Base-by-base conservation (phyloP, 2,113 vertebrate genomes). In the Bujurquina vittata region DNA sequence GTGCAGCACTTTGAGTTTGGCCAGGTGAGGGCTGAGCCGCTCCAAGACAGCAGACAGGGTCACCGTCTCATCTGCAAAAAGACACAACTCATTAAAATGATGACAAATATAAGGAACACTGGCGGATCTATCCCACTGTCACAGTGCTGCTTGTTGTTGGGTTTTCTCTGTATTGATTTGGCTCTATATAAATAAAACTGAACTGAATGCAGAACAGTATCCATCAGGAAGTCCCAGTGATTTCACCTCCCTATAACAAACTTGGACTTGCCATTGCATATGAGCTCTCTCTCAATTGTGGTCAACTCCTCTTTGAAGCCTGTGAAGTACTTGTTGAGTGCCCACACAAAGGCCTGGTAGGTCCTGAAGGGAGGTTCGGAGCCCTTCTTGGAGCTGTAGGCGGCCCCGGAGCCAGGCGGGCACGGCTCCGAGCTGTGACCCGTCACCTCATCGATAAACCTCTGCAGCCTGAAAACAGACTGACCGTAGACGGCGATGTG, bases 271-370 rank as follows among this genome's bases (percentile, higher is more conserved):
- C 95, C 98, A 91, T 97, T 97, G 75, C 94, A 95, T 83, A 99
- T 97, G 83, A 99, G 95, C 55, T 95, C 96, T 78, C 94, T 97
- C 89, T 99, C 98, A 62, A 99, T 98, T 40, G 96, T 94, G 5
- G 96, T 94, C 58, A 99, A 96, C 77, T 99, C 98, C 84, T 98
- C 94, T 88, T 98, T 99, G 94, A 99, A 99, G 90, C 95, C 95
- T 80, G 96, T 96, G 35, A 99, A 99, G 79, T 97, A 99, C 84
- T 98, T 99, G 93, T 98, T 98, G 37, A 99, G 96, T 0, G 97
- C 97, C 97, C 98, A 98, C 93, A 99, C 98, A 81, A 99, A 99
- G 69, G 98, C 98, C 94, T 99, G 98, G 89, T 99, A 99, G 2
- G 98, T 99, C 90, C 98, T 96, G 86, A 99, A 99, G 0, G 98